Evolutionary conservation across 2,888 invertebrate species (phyloP), one percentile per base, ranked within the genome.

Genomic region (Ceriagrion tenellum): DNA sequence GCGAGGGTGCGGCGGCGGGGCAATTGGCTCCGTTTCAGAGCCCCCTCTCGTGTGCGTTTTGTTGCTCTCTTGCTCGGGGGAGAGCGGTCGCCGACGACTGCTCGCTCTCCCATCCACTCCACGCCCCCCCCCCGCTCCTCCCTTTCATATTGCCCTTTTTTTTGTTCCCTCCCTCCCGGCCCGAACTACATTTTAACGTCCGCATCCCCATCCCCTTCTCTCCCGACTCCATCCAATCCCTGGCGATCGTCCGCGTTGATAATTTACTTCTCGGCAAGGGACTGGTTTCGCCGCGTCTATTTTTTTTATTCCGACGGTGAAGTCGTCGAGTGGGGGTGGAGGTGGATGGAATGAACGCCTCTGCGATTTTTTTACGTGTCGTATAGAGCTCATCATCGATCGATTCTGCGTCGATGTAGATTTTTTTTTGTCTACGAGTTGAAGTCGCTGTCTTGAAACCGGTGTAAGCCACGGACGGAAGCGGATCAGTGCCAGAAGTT

Each of bases 1-100:
- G 93, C 93, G 93, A 69, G 69, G 93, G 93, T 93, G 93, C 69
- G 93, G 93, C 63, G 88, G 59, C 18, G 55, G 12, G 40, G 91
- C 91, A 63, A 93, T 93, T 93, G 93, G 69, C 93, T 93, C 47
- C 40, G 35, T 35, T 35, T 59, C 59, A 63, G 90, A 90, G 23
- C 26, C 69, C 69, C 47, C 4, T 47, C 47, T 47, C 1, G 23
- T 26, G 69, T 69, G n/a, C 63, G 59, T 91, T 91, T 91, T 91
- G 69, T 69, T 69, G 69, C 69, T 91, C 59, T 40, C 56, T 59
- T n/a, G 18, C 63, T 63, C 40, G 40, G n/a, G 23, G 10, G 55
- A 91, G 88, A 88, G 47, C 88, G 88, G 47, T 47, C 88, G 47
- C 47, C 47, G 47, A 2, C 8, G 47, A 47, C 47, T 47, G 47